A percentile compares a stretch with the other conserved stretches of the same genome.
Evolutionary conservation across 2,888 invertebrate species (phyloP).

Genomic region (Sesamia inferens): DNA sequence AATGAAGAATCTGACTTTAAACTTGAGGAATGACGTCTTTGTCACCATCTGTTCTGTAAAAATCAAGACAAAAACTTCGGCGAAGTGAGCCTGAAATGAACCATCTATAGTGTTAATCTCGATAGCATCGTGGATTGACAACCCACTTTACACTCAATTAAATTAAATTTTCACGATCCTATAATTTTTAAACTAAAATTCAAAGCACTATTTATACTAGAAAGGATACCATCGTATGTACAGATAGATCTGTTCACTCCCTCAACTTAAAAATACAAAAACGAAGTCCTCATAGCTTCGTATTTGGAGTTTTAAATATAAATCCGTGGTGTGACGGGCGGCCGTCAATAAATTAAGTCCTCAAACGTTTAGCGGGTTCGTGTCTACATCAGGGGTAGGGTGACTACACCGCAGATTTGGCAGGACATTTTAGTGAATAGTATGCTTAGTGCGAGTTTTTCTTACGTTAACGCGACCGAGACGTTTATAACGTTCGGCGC

Average conservation of each 20-base stretch:
- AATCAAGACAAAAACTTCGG: too few relatives aligned
- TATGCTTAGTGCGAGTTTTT: too few relatives aligned
- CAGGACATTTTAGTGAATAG: background rate
- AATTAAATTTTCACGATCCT: too few relatives aligned
- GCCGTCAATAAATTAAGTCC: slow-evolving; percentile 76
- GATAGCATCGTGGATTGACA: too few relatives aligned
- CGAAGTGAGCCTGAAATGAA: too few relatives aligned
- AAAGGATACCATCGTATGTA: background rate
- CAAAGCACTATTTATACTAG: background rate
- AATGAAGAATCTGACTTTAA: background rate
- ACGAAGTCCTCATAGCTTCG: slow-evolving; percentile 7
- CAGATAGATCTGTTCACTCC: background rate
- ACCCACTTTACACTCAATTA: too few relatives aligned
- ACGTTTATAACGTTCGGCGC: too few relatives aligned
- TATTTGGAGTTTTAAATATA: slow-evolving; percentile 53
- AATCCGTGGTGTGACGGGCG: slow-evolving; percentile 66
- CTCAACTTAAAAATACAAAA: slow-evolving; percentile 36
- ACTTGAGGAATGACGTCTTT: background rate
- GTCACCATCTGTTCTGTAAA: background rate
- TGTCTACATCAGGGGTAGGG: slow-evolving; percentile 56
- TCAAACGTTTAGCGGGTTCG: slow-evolving; percentile 75
- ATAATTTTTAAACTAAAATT: too few relatives aligned
- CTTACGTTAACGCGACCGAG: too few relatives aligned
- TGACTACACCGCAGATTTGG: slow-evolving; percentile 28
- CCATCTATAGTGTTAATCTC: too few relatives aligned